Conservation (phyloP, 2,113 vertebrate species). For the Pithys albifrons region DNA sequence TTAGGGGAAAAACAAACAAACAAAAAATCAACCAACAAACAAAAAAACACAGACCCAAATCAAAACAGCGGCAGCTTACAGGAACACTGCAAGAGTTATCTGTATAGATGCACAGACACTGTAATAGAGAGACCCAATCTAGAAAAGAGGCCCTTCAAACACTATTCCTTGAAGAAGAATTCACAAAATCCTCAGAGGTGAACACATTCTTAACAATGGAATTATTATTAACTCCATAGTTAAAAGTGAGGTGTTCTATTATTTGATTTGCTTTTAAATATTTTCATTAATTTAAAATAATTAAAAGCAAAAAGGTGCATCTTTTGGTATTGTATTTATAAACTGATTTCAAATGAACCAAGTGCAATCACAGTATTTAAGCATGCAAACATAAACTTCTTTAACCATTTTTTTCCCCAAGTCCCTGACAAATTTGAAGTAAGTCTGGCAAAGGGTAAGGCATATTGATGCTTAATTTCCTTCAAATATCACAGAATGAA, state of each 20-base stretch:
- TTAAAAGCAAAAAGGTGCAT: not conserved
- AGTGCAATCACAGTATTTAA: not conserved
- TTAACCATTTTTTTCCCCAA: not conserved
- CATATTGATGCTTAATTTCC: not conserved
- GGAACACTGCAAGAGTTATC: not conserved
- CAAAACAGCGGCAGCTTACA: not conserved
- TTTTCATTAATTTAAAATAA: not conserved
- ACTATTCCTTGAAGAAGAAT: not conserved
- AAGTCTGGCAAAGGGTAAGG: not conserved
- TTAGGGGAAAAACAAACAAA: not conserved
- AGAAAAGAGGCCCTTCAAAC: not conserved
- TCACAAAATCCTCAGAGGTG: not conserved
- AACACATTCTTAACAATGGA: not conserved
- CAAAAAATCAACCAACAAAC: too few relatives aligned
- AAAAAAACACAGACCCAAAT: too few relatives aligned
- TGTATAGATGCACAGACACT: rapidly evolving
- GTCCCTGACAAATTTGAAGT: not conserved
- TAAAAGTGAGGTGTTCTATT: not conserved
- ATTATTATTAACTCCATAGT: not conserved
- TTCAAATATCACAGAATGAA: not conserved
- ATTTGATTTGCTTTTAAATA: not conserved
- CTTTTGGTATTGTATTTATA: not conserved
- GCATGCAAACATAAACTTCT: not conserved
- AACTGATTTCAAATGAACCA: not conserved
- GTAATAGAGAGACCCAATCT: not conserved